Evolutionary conservation across 1,140 invertebrate genomes (phyloP), one percentile per base, ranked within the genome.

Genomic region (Drosophila auraria): DNA sequence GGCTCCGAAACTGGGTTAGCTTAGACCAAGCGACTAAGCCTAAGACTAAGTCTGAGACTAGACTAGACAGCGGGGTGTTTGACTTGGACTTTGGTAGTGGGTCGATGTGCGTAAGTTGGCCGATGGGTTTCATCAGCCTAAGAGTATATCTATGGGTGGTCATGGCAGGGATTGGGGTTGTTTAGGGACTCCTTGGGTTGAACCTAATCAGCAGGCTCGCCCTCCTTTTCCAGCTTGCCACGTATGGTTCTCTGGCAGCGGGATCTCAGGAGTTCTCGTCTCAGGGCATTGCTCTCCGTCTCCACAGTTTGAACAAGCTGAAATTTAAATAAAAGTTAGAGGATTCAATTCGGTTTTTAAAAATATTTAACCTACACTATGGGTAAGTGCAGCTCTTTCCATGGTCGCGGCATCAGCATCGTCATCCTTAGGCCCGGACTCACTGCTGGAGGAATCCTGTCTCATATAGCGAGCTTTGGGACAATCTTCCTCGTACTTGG

Each of bases 261-360:
- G 3, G 80, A 92, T 14, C 86, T 69, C 9, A 92, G 59, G 1
- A 92, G 76, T 50, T 92, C 91, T 2, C 91, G 77, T 25, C 91
- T 65, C 9, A 92, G 58, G 9, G 47, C 54, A 78, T 84, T 79
- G 17, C 87, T 91, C 30, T 92, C 86, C 2, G 74, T 49, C 40
- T 92, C 87, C 0, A 86, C 79, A 25, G 74, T 91, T 74, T 92
- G 40, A 0, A 87, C 47, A 0, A 92, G 59, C 91, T 92, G 42
- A 5, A 60, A 42, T 2, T 11, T 3, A 25, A 14, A 1, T 14
- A 23, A 5, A 23, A 12, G 0, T 36, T 54, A 45, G 15, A 36
- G 25, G 14, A 25, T 9, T 11, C 11, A 45, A 25, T 5, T 11
- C 0, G 1, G 1, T 27, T 4, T 45, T 20, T 0, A 0, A 17